A percentile compares a stretch with the other conserved stretches of the same genome.
Evolutionary conservation across 2,888 invertebrate species (phyloP).

Genomic region (Pyrocoelia pectoralis): DNA sequence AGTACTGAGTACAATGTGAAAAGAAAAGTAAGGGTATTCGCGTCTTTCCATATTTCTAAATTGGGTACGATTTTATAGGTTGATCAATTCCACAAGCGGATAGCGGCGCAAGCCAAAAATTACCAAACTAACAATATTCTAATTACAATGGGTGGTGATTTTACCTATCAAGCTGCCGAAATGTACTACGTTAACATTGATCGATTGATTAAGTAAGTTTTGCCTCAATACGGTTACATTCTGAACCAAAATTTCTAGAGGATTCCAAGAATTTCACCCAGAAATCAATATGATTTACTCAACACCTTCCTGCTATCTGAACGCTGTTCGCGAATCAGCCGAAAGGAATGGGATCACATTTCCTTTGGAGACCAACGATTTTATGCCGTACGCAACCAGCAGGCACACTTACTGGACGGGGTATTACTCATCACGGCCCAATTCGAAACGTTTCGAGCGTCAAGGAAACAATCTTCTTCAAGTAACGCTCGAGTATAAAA

Average conservation of each 20-base stretch:
- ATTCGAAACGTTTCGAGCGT: constrained; percentile 36
- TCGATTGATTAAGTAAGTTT: constrained; percentile 71
- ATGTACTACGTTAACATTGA: constrained; percentile 73
- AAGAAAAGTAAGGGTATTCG: constrained; percentile 58
- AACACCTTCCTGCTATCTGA: constrained; percentile 81
- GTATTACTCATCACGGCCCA: constrained; percentile 38
- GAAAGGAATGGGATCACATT: constrained; percentile 47
- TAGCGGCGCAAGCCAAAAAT: constrained; percentile 56
- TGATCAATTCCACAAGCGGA: constrained; percentile 53
- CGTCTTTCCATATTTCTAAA: not conserved
- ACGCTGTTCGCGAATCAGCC: constrained; percentile 66
- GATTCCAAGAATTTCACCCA: not conserved
- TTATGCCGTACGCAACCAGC: constrained; percentile 71
- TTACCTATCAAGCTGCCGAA: constrained; percentile 71
- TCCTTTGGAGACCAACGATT: constrained; percentile 66
- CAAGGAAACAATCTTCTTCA: constrained; percentile 36
- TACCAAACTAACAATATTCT: constrained; percentile 70
- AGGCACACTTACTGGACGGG: constrained; percentile 36
- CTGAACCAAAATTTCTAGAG: constrained; percentile 66
- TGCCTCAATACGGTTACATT: constrained; percentile 58
- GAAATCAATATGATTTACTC: constrained; percentile 76
- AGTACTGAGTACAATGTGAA: constrained; percentile 73
- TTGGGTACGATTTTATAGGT: constrained; percentile 4
- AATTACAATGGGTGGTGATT: constrained; percentile 78
- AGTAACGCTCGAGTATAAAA: no score